Percentiles rank a stretch among this genome's conserved stretches.
These are phyloP conservation scores for Calcarius lapponicus DNA, from an alignment of 2,797 vertebrate species.

Conservation along the genomic window DNA sequence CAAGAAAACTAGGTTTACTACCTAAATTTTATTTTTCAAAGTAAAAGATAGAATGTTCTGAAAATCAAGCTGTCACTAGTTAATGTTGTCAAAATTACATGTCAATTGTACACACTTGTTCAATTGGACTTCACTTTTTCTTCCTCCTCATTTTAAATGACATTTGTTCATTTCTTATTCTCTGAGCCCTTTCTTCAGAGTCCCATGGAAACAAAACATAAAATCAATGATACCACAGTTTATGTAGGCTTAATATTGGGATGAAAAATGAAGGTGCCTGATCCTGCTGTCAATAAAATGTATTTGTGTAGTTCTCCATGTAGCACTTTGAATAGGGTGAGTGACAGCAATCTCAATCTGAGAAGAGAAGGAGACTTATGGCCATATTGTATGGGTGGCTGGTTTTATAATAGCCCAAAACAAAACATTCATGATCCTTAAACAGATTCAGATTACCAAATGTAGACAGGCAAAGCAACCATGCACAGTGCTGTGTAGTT, in stretches of 20 bases:
- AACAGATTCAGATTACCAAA: not conserved
- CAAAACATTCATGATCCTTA: not conserved
- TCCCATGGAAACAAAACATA: not conserved
- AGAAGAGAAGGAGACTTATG: not conserved
- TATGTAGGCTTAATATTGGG: not conserved
- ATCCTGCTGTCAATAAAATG: not conserved
- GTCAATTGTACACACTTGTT: not conserved
- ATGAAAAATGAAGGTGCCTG: not conserved
- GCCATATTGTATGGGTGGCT: not conserved
- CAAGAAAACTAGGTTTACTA: not conserved
- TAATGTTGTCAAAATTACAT: not conserved
- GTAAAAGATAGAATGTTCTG: not conserved
- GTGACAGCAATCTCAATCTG: not conserved
- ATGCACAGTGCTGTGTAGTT: not conserved
- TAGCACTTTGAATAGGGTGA: not conserved
- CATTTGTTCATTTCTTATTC: not conserved
- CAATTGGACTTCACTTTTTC: not conserved
- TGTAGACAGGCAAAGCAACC: not conserved
- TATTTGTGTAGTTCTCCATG: not conserved
- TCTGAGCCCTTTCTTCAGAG: not conserved
- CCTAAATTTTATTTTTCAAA: not conserved
- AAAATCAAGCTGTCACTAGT: not conserved
- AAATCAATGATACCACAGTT: conserved; percentile 2
- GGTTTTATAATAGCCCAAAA: not conserved
- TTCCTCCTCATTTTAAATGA: not conserved